Conservation (phyloP, 2,888 invertebrate species). For the Hypena proboscidalis region DNA sequence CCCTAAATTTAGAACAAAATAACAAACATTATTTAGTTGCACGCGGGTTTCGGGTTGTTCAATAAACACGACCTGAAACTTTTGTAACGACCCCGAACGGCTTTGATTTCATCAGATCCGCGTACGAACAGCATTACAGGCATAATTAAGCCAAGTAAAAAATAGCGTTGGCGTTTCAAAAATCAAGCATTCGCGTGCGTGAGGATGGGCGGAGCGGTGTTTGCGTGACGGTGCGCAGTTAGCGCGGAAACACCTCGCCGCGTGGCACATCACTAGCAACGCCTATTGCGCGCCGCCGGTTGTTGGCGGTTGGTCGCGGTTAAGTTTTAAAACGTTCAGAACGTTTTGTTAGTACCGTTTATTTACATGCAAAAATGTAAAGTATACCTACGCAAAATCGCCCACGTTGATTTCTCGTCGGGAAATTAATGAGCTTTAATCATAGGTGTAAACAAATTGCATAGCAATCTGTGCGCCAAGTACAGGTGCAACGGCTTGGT, state of each 20-base stretch:
- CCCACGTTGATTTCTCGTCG: neutral
- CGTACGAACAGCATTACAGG: slow-evolving; percentile 21
- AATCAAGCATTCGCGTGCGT: slow-evolving; percentile 61
- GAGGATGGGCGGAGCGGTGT: slow-evolving; percentile 76
- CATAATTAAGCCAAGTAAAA: slow-evolving; percentile 36
- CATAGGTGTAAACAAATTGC: slow-evolving; percentile 11
- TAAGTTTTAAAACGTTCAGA: slow-evolving; percentile 44
- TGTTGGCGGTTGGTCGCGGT: slow-evolving; percentile 54
- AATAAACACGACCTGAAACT: slow-evolving; percentile 34
- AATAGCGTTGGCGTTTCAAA: slow-evolving; percentile 39
- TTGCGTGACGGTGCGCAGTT: slow-evolving; percentile 78
- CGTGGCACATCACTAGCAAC: slow-evolving; percentile 79
- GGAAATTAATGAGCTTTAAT: neutral
- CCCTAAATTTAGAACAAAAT: slow-evolving; percentile 37
- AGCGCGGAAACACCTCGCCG: slow-evolving; percentile 76
- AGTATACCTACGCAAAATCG: neutral
- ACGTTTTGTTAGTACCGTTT: slow-evolving; percentile 38
- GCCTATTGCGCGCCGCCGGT: slow-evolving; percentile 65
- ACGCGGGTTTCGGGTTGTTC: slow-evolving; percentile 29
- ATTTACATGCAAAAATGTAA: slow-evolving; percentile 9
- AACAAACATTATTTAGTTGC: slow-evolving; percentile 40
- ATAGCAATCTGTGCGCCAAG: slow-evolving; percentile 11
- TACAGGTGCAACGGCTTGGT: neutral
- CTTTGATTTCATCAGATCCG: slow-evolving; percentile 22
- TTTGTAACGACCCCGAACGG: slow-evolving; percentile 11